Evolutionary conservation across 2,888 invertebrate species (phyloP).

Genomic region (Cryptus armator): DNA sequence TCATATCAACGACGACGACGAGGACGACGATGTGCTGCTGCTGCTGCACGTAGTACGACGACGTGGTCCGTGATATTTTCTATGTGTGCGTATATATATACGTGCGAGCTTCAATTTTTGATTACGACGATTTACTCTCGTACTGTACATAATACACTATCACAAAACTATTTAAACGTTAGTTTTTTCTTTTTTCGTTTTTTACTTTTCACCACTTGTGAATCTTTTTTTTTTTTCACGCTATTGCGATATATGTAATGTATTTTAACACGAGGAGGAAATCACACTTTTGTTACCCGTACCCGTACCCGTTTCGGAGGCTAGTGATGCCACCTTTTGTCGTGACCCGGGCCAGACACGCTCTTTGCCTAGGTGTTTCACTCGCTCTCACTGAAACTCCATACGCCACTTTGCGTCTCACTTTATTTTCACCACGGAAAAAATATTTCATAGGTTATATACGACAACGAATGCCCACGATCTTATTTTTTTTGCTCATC

Average conservation of each 20-base stretch:
- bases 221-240: not conserved
- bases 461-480: not conserved
- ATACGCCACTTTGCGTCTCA: not conserved
- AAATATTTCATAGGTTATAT: constrained; percentile 12
- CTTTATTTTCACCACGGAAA: not conserved
- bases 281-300: constrained; percentile 20
- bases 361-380: constrained; percentile 14
- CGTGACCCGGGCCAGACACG: constrained; percentile 72
- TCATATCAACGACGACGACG: constrained; percentile 77
- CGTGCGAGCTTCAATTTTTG: constrained; percentile 15
- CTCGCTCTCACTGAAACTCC: constrained; percentile 4
- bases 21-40: constrained; percentile 51
- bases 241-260: not conserved
- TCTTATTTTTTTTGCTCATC: not conserved
- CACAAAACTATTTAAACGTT: not conserved
- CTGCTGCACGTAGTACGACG: constrained; percentile 66
- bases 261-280: constrained; percentile 19
- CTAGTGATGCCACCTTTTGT: constrained; percentile 83
- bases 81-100: not conserved
- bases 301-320: constrained; percentile 16
- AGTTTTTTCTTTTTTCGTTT: not conserved
- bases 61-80: constrained; percentile 68
- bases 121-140: not conserved
- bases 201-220: not conserved
- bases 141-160: constrained; percentile 44